A percentile compares a stretch with the other conserved stretches of the same genome.
These are phyloP conservation scores for Tenthredo mesomela DNA, from an alignment of 2,888 invertebrate genomes.

Conservation along the genomic window DNA sequence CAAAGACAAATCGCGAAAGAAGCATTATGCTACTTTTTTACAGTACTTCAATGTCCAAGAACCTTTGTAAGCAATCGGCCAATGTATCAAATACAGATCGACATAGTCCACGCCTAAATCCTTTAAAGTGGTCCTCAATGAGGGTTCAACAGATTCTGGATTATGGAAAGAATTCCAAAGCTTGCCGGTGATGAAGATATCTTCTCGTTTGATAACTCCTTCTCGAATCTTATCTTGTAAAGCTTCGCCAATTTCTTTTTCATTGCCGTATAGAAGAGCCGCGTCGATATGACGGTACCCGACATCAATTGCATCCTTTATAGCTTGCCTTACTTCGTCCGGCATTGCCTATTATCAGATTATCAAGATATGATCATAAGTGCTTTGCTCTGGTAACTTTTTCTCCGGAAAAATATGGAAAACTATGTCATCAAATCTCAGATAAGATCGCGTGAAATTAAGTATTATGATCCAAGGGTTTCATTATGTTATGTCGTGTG, in stretches of 20 bases:
- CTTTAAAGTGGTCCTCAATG: constrained; percentile 84
- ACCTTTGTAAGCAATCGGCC: constrained; percentile 89
- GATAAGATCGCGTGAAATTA: too few relatives aligned
- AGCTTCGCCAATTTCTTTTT: constrained; percentile 85
- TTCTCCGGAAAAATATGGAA: too few relatives aligned
- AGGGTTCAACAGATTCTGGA: constrained; percentile 87
- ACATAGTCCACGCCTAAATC: constrained; percentile 89
- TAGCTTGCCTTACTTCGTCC: constrained; percentile 84
- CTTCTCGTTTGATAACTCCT: constrained; percentile 85
- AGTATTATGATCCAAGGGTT: too few relatives aligned
- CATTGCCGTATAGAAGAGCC: constrained; percentile 85
- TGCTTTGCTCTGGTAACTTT: too few relatives aligned
- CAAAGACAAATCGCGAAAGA: neutral
- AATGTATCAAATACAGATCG: constrained; percentile 94
- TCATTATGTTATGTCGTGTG: too few relatives aligned
- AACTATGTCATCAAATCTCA: too few relatives aligned
- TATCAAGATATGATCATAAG: neutral
- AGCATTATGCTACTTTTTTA: neutral
- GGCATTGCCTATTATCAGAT: constrained; percentile 79
- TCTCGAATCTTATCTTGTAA: constrained; percentile 83
- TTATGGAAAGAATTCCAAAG: constrained; percentile 91
- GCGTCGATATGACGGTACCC: constrained; percentile 91
- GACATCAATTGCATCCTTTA: constrained; percentile 86
- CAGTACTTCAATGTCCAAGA: neutral
- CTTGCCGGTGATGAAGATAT: constrained; percentile 86